A percentile compares a stretch with the other conserved stretches of the same genome.
These are phyloP conservation scores for Drosophila cardini DNA, from an alignment of 1,140 invertebrate species.

Conservation along the genomic window DNA sequence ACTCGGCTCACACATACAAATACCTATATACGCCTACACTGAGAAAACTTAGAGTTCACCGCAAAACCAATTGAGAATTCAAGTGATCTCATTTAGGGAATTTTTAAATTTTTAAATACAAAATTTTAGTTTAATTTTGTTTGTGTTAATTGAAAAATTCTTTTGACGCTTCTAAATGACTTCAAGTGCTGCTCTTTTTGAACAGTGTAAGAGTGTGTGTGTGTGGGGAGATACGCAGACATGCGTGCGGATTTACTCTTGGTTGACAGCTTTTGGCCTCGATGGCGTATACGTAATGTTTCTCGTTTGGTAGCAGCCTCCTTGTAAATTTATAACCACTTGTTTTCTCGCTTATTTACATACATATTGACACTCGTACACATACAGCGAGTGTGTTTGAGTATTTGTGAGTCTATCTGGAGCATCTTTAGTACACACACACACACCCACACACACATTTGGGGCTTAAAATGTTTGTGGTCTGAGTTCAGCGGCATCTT, in stretches of 20 bases:
- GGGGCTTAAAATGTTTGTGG: constrained; percentile 48
- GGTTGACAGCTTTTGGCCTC: constrained; percentile 69
- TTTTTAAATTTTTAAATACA: no score
- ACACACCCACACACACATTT: constrained; percentile 48
- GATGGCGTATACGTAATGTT: constrained; percentile 66
- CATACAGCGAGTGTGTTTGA: constrained; percentile 12
- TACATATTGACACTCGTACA: constrained; percentile 71
- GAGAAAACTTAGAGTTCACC: background rate
- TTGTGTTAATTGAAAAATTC: no score
- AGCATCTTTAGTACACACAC: constrained; percentile 60
- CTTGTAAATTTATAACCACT: constrained; percentile 80
- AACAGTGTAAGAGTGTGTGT: no score
- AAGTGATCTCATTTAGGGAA: no score
- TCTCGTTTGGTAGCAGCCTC: constrained; percentile 48
- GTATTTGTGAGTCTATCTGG: constrained; percentile 52
- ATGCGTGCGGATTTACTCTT: constrained; percentile 61
- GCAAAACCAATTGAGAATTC: no score
- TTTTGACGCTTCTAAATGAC: no score
- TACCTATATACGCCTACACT: background rate
- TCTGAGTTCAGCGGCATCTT: constrained; percentile 55
- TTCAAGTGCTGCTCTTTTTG: no score
- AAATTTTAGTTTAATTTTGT: no score
- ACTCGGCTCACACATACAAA: constrained; percentile 23
- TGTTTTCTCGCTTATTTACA: constrained; percentile 80
- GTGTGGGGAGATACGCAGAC: background rate